Base-by-base conservation (phyloP, 1,140 invertebrate genomes). In the Diabrotica virgifera region DNA sequence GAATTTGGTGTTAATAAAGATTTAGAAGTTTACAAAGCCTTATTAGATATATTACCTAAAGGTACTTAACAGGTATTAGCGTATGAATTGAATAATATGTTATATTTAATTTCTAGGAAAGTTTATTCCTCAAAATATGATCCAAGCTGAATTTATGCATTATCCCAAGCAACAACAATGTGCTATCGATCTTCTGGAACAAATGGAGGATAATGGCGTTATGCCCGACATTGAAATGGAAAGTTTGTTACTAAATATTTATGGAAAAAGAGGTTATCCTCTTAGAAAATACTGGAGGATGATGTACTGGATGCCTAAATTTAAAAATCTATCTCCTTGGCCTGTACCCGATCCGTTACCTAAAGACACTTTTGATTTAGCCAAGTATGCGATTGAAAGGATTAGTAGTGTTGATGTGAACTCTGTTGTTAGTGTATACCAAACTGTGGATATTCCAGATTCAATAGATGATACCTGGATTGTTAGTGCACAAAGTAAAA, bases 231-330 rank as follows among this genome's bases (percentile, higher is more conserved):
- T 84, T 55, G 94, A 98, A 80, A 86, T 94, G 78, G 88, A 95
- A 72, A 80, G 85, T 62, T 89, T 96, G 72, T 77, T 99, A 0
- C 67, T 90, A 7, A 91, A 90, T 74, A 87, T 89, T 51, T 99
- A 98, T 83, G 96, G 96, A 0, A 81, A 83, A 62, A 82, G 88
- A 72, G 89, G 89, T 9, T 85, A 88, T 76, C 91, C 93, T 0
- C 77, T 94, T 10, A 81, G 92, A 64, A 97, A 96, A 77, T 92
- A 87, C 75, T 90, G 88, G 83, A 84, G 95, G 54, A 96, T 98
- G 91, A 88, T 94, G 83, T 99, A 99, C 76, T 99, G 97, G 97
- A 91, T 97, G 89, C 95, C 96, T 5, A 99, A 99, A 79, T 95
- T 99, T 74, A 93, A 89, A 75, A 89, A 98, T 78, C 77, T 90